A percentile compares a stretch with the other conserved stretches of the same genome.
Evolutionary conservation across 1,140 invertebrate species (phyloP).

Genomic region (Formica selysi): DNA sequence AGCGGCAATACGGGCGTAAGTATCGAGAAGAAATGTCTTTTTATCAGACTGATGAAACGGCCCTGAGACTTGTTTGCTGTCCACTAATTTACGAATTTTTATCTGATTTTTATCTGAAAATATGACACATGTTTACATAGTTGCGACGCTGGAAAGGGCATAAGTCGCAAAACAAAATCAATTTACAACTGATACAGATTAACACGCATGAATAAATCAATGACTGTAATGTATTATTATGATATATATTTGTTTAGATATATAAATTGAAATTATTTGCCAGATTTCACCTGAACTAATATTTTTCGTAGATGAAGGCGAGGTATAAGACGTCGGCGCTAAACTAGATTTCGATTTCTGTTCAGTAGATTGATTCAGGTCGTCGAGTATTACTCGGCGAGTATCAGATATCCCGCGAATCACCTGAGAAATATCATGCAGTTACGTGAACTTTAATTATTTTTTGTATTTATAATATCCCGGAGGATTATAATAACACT

Average conservation of each 20-base stretch:
- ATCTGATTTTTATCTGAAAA: constrained; percentile 23
- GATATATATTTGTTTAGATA: not conserved
- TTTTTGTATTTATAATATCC: not conserved
- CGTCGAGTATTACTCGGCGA: constrained; percentile 50
- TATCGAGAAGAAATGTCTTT: constrained; percentile 66
- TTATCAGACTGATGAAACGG: constrained; percentile 45
- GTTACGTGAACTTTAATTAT: not conserved
- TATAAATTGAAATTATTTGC: not conserved
- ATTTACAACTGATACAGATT: not conserved
- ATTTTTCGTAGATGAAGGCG: constrained; percentile 4
- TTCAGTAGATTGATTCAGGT: constrained; percentile 65
- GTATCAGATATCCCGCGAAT: constrained; percentile 62
- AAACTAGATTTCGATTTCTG: constrained; percentile 6
- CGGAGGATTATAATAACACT: not conserved
- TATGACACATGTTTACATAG: not conserved
- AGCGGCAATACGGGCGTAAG: constrained; percentile 72
- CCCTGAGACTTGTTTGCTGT: constrained; percentile 63
- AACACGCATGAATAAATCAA: not conserved
- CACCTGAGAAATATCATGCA: constrained; percentile 52
- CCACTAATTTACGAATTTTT: constrained; percentile 58
- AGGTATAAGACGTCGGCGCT: not conserved
- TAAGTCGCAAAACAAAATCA: not conserved
- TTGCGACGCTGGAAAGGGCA: not conserved
- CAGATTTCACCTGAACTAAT: constrained; percentile 12
- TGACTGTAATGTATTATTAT: not conserved